Evolutionary conservation across 2,888 invertebrate genomes (phyloP).

Genomic region (Sycophila texana): DNA sequence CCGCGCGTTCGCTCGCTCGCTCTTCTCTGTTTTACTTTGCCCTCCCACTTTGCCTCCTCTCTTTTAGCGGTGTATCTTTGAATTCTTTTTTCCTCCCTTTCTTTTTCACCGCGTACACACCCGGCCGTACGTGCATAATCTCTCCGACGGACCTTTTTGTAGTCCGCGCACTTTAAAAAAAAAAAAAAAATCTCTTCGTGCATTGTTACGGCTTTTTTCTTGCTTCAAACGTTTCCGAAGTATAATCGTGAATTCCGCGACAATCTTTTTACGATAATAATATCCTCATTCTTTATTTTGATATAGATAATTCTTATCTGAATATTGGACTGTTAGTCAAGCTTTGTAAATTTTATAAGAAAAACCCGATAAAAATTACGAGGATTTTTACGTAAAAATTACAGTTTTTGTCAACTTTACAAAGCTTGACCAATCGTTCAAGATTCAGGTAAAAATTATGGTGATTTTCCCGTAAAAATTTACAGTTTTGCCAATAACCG

Average conservation of each 20-base stretch:
- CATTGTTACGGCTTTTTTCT: neutral
- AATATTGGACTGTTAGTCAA: too few relatives aligned
- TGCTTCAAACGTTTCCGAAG: too few relatives aligned
- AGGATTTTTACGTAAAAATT: too few relatives aligned
- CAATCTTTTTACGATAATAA: neutral
- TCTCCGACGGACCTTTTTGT: conserved; percentile 52
- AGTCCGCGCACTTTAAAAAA: neutral
- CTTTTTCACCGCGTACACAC: conserved; percentile 21
- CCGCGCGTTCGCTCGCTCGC: conserved; percentile 5
- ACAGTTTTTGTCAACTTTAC: too few relatives aligned
- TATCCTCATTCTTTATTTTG: too few relatives aligned
- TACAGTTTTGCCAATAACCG: too few relatives aligned
- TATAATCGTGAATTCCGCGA: neutral
- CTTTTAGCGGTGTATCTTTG: conserved; percentile 19
- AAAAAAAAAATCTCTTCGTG: neutral
- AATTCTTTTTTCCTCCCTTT: neutral
- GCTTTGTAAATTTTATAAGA: too few relatives aligned
- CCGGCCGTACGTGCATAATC: conserved; percentile 57
- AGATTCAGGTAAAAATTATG: too few relatives aligned
- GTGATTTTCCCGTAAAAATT: too few relatives aligned
- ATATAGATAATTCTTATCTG: too few relatives aligned
- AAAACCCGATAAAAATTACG: too few relatives aligned
- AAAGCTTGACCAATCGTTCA: too few relatives aligned
- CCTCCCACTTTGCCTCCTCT: conserved; percentile 36
- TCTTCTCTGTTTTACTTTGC: conserved; percentile 29